A percentile compares a stretch with the other conserved stretches of the same genome.
phyloP scores from a whole-genome alignment of 2,888 invertebrate genomes.

The Eupithecia inturbata region DNA sequence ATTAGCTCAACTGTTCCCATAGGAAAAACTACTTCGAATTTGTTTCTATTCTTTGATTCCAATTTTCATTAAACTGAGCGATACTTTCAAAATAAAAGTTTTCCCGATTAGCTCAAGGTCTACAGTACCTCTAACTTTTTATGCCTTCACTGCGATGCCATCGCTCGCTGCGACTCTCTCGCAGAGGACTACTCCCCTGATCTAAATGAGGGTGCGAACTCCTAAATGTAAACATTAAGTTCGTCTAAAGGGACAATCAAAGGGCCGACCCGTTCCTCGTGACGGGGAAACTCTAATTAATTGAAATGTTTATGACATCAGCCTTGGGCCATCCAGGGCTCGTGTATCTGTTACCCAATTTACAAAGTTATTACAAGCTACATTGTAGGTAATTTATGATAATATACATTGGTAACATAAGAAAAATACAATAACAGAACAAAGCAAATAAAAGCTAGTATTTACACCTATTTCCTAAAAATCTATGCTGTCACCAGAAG shows the following conservation, averaged over 20 bases:
- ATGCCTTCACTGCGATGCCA: background rate
- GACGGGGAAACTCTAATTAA: constrained; percentile 64
- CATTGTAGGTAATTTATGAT: constrained; percentile 6
- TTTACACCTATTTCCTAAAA: too few relatives aligned
- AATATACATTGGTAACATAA: background rate
- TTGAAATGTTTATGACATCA: constrained; percentile 68
- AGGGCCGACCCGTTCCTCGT: constrained; percentile 54
- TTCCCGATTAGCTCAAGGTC: too few relatives aligned
- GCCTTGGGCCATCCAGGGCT: constrained; percentile 45
- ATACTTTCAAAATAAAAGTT: too few relatives aligned
- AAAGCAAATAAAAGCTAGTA: too few relatives aligned
- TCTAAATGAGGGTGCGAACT: constrained; percentile 58
- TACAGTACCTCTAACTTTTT: too few relatives aligned
- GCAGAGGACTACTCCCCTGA: constrained; percentile 22
- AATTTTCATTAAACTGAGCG: too few relatives aligned
- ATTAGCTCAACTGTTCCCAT: too few relatives aligned
- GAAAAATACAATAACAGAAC: too few relatives aligned
- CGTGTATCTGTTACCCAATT: constrained; percentile 49
- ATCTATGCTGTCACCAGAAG: too few relatives aligned
- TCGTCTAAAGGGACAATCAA: constrained; percentile 63
- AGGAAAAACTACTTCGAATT: too few relatives aligned
- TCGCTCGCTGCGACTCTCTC: constrained; percentile 13
- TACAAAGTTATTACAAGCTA: constrained; percentile 31
- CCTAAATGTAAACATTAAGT: constrained; percentile 65
- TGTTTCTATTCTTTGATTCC: too few relatives aligned